Percentiles rank a stretch among this genome's conserved stretches.
Evolutionary conservation across 2,113 vertebrate species (phyloP).

Genomic region (Bubalus kerabau): DNA sequence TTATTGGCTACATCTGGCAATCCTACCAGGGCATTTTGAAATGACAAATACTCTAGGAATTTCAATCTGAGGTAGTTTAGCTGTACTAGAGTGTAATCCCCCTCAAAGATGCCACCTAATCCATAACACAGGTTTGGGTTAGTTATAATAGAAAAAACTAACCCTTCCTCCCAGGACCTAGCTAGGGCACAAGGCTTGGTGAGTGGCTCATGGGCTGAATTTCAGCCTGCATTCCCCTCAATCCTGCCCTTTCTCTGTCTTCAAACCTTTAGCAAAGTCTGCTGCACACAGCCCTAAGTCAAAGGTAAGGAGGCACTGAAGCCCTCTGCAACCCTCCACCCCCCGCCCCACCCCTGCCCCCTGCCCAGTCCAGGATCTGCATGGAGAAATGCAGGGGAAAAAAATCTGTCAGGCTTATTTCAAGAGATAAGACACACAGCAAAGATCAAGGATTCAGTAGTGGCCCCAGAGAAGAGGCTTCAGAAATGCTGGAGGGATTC

Average conservation of each 20-base stretch:
- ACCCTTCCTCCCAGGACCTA: neutral
- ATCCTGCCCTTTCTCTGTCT: neutral
- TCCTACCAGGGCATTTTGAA: neutral
- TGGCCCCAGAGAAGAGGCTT: neutral
- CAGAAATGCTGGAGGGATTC: neutral
- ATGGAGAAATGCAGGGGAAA: neutral
- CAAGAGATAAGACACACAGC: neutral
- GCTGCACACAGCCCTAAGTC: neutral
- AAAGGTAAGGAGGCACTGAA: neutral
- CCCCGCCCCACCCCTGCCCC: rapidly evolving
- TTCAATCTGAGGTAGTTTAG: neutral
- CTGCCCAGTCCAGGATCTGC: neutral
- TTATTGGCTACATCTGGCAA: neutral
- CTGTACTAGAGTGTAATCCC: neutral
- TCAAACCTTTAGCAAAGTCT: neutral
- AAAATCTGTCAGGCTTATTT: neutral
- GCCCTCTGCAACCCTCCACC: neutral
- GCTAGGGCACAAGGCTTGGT: neutral
- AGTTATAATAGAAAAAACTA: neutral
- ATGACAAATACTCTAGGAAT: constrained; percentile 27
- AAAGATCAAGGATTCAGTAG: neutral
- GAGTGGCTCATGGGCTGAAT: neutral
- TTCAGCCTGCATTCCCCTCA: neutral
- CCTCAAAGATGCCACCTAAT: neutral
- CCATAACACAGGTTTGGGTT: neutral